Evolutionary conservation across 2,797 vertebrate species (phyloP).

Genomic region (Brachyrhaphis roseni): DNA sequence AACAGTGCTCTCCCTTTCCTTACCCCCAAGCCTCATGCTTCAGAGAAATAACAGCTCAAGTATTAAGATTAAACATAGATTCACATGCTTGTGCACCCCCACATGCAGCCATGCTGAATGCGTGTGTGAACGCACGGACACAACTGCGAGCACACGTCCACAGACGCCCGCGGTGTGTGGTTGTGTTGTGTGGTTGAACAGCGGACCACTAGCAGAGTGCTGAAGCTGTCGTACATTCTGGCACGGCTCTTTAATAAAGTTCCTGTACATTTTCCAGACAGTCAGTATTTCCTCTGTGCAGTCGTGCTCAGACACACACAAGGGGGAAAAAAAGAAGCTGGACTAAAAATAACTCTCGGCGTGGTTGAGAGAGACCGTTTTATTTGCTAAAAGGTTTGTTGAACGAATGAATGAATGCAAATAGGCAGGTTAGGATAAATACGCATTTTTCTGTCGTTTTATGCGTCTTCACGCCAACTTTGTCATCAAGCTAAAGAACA

Average conservation of each 20-base stretch:
- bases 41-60: constrained; percentile 22
- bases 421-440: neutral
- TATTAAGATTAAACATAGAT: constrained; percentile 27
- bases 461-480: constrained; percentile 5
- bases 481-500: neutral
- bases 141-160: constrained; percentile 12
- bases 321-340: constrained; percentile 19
- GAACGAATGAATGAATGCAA: neutral
- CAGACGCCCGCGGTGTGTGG: constrained; percentile 10
- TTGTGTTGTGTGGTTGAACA: constrained; percentile 30
- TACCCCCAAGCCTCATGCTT: neutral
- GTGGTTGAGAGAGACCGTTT: constrained; percentile 45
- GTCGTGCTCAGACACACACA: constrained; percentile 40
- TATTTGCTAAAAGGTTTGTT: constrained; percentile 25
- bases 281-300: constrained; percentile 68
- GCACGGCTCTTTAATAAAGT: constrained; percentile 39
- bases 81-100: neutral
- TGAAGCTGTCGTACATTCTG: constrained; percentile 41
- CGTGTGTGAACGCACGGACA: constrained; percentile 1
- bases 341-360: constrained; percentile 65
- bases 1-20: neutral
- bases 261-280: constrained; percentile 69
- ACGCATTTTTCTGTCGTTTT: constrained; percentile 5
- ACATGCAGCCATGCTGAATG: constrained; percentile 7
- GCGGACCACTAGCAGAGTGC: constrained; percentile 40